A percentile compares a stretch with the other conserved stretches of the same genome.
Conservation (phyloP, 2,797 vertebrate species). For the Argyrosomus regius region DNA sequence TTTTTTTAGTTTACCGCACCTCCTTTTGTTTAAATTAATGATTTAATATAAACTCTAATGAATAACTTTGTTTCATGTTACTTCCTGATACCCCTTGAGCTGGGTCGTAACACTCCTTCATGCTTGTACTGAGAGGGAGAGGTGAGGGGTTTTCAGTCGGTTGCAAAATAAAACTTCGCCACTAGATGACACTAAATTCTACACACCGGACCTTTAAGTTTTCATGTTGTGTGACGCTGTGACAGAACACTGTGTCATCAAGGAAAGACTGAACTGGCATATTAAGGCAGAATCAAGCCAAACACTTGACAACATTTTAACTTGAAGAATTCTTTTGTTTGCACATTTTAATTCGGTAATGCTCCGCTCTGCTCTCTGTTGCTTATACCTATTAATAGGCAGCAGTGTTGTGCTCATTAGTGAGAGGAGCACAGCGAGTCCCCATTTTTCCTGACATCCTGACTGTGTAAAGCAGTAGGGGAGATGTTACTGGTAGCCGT, state of each 20-base stretch:
- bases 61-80: too few species aligned
- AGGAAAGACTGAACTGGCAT: not conserved
- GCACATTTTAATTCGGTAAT: slow-evolving; percentile 55
- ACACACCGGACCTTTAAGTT: not conserved
- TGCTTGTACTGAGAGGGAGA: too few species aligned
- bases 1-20: too few species aligned
- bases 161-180: too few species aligned
- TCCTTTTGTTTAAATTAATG: too few species aligned
- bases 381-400: slow-evolving; percentile 67
- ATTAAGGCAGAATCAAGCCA: slow-evolving; percentile 11
- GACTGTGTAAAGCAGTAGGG: slow-evolving; percentile 80
- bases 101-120: too few species aligned
- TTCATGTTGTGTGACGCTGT: slow-evolving; percentile 11
- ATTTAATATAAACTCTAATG: too few species aligned
- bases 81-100: too few species aligned
- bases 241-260: not conserved
- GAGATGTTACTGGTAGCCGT: slow-evolving; percentile 63
- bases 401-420: slow-evolving; percentile 75
- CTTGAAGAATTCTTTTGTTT: slow-evolving; percentile 57
- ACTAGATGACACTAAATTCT: not conserved
- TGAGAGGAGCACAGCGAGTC: slow-evolving; percentile 54
- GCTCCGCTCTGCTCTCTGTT: slow-evolving; percentile 51
- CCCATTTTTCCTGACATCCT: slow-evolving; percentile 67
- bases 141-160: too few species aligned
- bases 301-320: slow-evolving; percentile 54